A percentile compares a stretch with the other conserved stretches of the same genome.
phyloP scores from a whole-genome alignment of 2,113 vertebrate genomes.

The Rhea pennata region DNA sequence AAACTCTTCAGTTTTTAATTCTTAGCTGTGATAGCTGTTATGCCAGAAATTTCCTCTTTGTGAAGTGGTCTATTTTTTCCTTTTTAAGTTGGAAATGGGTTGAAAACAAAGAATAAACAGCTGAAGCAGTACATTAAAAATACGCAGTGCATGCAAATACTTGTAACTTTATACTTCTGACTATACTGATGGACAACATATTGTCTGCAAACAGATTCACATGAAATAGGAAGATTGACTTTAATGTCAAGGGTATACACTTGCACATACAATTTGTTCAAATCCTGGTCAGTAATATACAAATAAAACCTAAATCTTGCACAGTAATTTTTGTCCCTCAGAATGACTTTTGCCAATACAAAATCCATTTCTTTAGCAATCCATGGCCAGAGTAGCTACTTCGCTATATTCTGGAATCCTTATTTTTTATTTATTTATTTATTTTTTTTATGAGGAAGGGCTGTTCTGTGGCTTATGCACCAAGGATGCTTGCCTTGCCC shows the following conservation, averaged over 20 bases:
- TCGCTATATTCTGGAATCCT: neutral
- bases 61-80: neutral
- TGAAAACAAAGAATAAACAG: neutral
- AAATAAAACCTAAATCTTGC: neutral
- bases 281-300: neutral
- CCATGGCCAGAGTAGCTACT: neutral
- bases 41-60: neutral
- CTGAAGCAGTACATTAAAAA: neutral
- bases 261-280: neutral
- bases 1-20: neutral
- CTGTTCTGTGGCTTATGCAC: neutral
- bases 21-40: neutral
- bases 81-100: neutral
- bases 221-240: neutral
- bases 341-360: neutral
- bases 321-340: neutral
- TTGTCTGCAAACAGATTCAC: neutral
- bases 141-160: neutral
- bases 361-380: neutral
- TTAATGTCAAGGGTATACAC: neutral
- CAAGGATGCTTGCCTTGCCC: neutral
- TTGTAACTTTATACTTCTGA: neutral
- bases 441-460: neutral
- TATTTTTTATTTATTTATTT: neutral
- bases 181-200: neutral